A percentile compares a stretch with the other conserved stretches of the same genome.
Conservation (phyloP, 2,113 vertebrate genomes). For the Okapia johnstoni region DNA sequence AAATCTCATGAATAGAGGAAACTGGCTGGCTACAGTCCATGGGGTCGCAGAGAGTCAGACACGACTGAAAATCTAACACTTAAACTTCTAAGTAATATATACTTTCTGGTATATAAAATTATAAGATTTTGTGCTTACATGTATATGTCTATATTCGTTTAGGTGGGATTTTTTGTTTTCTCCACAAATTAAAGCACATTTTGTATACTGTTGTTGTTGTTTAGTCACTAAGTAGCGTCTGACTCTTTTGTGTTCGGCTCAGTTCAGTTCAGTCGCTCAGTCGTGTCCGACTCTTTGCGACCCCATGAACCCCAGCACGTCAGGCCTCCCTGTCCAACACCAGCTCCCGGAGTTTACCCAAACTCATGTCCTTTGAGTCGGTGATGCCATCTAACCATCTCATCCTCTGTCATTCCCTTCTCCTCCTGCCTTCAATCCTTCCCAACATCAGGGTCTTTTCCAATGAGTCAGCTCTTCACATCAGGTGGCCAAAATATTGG, state of each 20-base stretch:
- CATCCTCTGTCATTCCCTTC: too few species aligned
- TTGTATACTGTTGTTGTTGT: not conserved
- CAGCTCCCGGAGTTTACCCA: too few species aligned
- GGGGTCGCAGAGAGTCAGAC: not conserved
- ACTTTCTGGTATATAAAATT: not conserved
- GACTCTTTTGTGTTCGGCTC: not conserved
- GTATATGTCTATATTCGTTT: not conserved
- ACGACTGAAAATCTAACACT: not conserved
- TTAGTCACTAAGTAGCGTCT: not conserved
- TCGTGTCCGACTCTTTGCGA: too few species aligned
- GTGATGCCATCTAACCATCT: too few species aligned
- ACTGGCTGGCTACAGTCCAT: not conserved
- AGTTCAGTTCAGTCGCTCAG: too few species aligned
- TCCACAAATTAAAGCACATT: not conserved
- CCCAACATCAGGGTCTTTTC: too few species aligned
- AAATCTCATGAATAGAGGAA: not conserved
- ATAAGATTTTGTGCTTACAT: not conserved
- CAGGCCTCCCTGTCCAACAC: too few species aligned
- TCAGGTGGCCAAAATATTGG: too few species aligned
- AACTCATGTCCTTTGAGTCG: too few species aligned
- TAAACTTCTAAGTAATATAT: not conserved
- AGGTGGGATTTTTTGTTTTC: not conserved
- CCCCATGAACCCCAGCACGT: too few species aligned
- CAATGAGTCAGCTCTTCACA: too few species aligned
- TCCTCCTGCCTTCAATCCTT: too few species aligned